A percentile compares a stretch with the other conserved stretches of the same genome.
Evolutionary conservation across 2,797 vertebrate species (phyloP).

Genomic region (Spinibarbus caldwelli): DNA sequence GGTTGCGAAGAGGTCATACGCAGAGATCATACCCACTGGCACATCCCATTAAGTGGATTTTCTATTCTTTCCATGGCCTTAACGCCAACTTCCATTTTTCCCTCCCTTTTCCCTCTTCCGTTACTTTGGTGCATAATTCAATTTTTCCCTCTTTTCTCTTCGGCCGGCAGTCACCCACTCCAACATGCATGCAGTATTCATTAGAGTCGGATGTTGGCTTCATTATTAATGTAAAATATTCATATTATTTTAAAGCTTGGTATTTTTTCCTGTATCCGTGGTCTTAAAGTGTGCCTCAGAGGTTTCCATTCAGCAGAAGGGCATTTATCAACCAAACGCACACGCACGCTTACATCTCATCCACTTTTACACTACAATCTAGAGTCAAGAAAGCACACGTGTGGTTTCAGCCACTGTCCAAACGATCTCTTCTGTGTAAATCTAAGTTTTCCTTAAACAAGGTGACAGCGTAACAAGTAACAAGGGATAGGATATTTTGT

Average conservation of each 20-base stretch:
- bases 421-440: background rate
- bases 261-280: slow-evolving; percentile 49
- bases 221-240: slow-evolving; percentile 71
- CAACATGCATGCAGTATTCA: slow-evolving; percentile 61
- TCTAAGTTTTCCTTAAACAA: background rate
- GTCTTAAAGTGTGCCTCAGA: slow-evolving; percentile 56
- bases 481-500: background rate
- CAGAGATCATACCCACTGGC: slow-evolving; percentile 65
- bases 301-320: slow-evolving; percentile 43
- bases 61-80: slow-evolving; percentile 53
- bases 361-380: slow-evolving; percentile 34
- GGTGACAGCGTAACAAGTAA: background rate
- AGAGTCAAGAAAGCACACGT: slow-evolving; percentile 40
- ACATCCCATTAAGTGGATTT: slow-evolving; percentile 66
- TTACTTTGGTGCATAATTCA: slow-evolving; percentile 55
- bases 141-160: slow-evolving; percentile 36
- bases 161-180: slow-evolving; percentile 52
- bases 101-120: slow-evolving; percentile 39
- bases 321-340: slow-evolving; percentile 36
- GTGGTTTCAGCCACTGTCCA: background rate
- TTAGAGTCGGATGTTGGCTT: slow-evolving; percentile 60
- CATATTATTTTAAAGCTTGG: slow-evolving; percentile 55
- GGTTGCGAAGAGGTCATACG: slow-evolving; percentile 59
- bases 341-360: slow-evolving; percentile 23
- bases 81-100: slow-evolving; percentile 45